Evolutionary conservation across 2,888 invertebrate genomes (phyloP).

Genomic region (Trachelus stipa): DNA sequence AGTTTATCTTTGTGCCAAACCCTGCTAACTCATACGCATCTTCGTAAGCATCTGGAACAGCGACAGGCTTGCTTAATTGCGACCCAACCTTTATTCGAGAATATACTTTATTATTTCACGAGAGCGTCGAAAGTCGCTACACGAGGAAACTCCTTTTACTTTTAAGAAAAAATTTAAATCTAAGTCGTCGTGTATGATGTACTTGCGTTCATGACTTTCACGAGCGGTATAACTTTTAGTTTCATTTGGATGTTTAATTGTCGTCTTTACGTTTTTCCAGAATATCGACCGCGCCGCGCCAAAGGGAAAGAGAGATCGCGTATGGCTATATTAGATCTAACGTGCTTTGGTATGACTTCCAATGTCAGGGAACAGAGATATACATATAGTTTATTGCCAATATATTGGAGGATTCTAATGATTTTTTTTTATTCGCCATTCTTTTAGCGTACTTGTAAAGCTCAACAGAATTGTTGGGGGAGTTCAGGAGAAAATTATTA

Average conservation of each 20-base stretch:
- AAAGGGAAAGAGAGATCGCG: too few relatives aligned
- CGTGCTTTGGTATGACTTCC: neutral
- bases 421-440: neutral
- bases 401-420: neutral
- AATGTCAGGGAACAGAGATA: neutral
- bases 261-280: conserved; percentile 42
- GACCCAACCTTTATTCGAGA: neutral
- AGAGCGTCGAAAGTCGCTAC: neutral
- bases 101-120: neutral
- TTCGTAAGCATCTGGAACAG: neutral
- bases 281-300: conserved; percentile 48
- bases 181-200: neutral
- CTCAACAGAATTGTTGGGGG: neutral
- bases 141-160: neutral
- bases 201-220: neutral
- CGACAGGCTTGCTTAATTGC: neutral
- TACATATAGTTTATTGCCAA: neutral
- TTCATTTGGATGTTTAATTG: neutral
- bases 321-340: neutral
- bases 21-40: conserved; percentile 18
- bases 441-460: neutral
- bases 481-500: neutral
- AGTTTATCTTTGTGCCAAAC: conserved; percentile 50
- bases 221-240: neutral
- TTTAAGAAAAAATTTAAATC: neutral